Evolutionary conservation across 2,797 vertebrate species (phyloP).

Genomic region (Echiichthys vipera): DNA sequence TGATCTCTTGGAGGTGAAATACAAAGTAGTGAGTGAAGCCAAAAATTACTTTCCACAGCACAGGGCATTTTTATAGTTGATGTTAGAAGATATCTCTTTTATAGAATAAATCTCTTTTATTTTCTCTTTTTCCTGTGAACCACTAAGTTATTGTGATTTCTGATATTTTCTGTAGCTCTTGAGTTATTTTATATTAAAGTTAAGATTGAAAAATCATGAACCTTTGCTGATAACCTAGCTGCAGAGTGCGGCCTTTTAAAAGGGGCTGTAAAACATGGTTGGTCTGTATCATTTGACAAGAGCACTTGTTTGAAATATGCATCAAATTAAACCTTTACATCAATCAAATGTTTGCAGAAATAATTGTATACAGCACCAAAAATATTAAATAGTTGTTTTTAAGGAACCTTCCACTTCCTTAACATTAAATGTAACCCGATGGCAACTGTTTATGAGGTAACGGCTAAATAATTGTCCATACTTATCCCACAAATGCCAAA

Average conservation of each 20-base stretch:
- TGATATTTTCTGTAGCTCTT: neutral
- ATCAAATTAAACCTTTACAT: neutral
- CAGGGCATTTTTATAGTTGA: neutral
- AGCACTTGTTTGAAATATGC: neutral
- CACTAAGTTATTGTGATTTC: neutral
- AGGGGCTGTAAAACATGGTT: neutral
- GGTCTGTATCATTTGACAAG: neutral
- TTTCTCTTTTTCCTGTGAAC: neutral
- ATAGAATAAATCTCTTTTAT: neutral
- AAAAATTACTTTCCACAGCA: neutral
- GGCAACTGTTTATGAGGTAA: neutral
- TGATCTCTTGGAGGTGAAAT: conserved; percentile 18
- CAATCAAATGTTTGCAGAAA: neutral
- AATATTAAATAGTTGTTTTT: neutral
- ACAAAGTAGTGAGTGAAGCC: neutral
- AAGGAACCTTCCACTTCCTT: neutral
- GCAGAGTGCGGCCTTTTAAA: neutral
- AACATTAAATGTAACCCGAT: neutral
- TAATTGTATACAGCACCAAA: neutral
- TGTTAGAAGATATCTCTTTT: neutral
- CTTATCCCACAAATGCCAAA: conserved; percentile 11
- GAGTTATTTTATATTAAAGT: neutral
- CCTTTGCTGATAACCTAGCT: neutral
- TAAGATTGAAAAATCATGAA: neutral
- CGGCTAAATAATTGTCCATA: conserved; percentile 10